Base-by-base conservation (phyloP, 1,140 invertebrate species). In the Papilio glaucus region DNA sequence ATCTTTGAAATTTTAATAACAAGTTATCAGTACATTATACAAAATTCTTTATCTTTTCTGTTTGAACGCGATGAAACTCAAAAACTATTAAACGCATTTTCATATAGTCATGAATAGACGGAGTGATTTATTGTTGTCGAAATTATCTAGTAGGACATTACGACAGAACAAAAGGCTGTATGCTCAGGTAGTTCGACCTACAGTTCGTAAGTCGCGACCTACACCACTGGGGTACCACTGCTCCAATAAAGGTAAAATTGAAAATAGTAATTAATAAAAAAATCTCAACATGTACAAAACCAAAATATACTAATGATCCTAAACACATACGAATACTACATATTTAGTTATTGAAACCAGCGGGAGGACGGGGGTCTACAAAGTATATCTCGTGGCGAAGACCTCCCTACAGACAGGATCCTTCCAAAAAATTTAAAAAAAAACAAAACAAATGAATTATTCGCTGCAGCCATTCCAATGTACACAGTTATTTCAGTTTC, bases 331-430 rank as follows among this genome's bases (percentile, higher is more conserved):
- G 10, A 21, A 49, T 9, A 1, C 8, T 63, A 39, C 13, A 24
- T 39, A 65, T 41, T 39, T 65, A 1, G 12, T 37, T 39, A 18
- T 63, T 63, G 37, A 65, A 65, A 29, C n/a, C 60, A 63, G 37
- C 62, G 37, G 9, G 33, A 39, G 37, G n/a, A 41, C 10, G 9
- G n/a, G 18, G 1, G 41, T 41, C 37, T 12, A 37, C 62, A 39
- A 53, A 53, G 62, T 39, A 18, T 65, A 21, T 65, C 62, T 18
- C 38, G 62, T 15, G 62, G 62, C 62, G 37, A 65, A n/a, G 38
- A 53, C 18, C 9, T 21, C 15, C 15, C 37, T 24, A 21, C 37
- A 24, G 21, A 39, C 37, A 41, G 62, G 37, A 65, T 65, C 62
- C 41, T 21, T 39, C 18, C 62, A 63, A 24, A 24, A 41, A 65